Evolutionary conservation across 2,888 invertebrate species (phyloP).

Genomic region (Trissolcus brochymenae): DNA sequence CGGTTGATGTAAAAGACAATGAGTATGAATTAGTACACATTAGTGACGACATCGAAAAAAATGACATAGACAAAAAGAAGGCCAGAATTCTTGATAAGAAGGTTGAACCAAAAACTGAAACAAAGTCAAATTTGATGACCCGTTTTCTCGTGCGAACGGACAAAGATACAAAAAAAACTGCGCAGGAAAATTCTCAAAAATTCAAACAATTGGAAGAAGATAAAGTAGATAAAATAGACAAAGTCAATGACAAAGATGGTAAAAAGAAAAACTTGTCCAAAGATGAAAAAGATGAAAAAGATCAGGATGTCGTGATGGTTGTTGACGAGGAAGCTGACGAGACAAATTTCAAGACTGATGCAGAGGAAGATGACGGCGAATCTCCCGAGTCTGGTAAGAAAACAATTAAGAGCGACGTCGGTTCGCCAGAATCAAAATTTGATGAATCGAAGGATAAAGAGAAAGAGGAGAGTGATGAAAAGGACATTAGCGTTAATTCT

Average conservation of each 20-base stretch:
- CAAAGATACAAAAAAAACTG: slow-evolving; percentile 13
- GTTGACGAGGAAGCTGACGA: not conserved
- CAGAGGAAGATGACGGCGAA: too few species aligned
- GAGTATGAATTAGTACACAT: slow-evolving; percentile 16
- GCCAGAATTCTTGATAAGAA: slow-evolving; percentile 49
- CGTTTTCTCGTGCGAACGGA: slow-evolving; percentile 60
- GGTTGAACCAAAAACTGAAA: slow-evolving; percentile 51
- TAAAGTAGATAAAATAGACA: not conserved
- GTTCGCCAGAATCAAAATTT: not conserved
- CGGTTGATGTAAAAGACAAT: slow-evolving; percentile 15
- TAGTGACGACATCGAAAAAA: slow-evolving; percentile 20
- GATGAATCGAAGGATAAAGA: slow-evolving; percentile 46
- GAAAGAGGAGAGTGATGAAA: slow-evolving; percentile 39
- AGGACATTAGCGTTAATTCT: slow-evolving; percentile 4
- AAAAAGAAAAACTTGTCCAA: not conserved
- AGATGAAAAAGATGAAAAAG: slow-evolving; percentile 31
- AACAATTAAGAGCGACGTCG: not conserved
- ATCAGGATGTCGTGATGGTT: not conserved
- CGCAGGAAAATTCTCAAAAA: not conserved
- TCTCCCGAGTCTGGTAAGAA: not conserved
- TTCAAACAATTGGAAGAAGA: not conserved
- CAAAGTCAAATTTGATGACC: slow-evolving; percentile 52
- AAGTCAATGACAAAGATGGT: not conserved
- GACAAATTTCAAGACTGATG: too few species aligned
- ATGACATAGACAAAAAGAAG: slow-evolving; percentile 33